These are phyloP conservation scores for Chloroceryle inda DNA, from an alignment of 2,797 vertebrate genomes.

Conservation along the genomic window DNA sequence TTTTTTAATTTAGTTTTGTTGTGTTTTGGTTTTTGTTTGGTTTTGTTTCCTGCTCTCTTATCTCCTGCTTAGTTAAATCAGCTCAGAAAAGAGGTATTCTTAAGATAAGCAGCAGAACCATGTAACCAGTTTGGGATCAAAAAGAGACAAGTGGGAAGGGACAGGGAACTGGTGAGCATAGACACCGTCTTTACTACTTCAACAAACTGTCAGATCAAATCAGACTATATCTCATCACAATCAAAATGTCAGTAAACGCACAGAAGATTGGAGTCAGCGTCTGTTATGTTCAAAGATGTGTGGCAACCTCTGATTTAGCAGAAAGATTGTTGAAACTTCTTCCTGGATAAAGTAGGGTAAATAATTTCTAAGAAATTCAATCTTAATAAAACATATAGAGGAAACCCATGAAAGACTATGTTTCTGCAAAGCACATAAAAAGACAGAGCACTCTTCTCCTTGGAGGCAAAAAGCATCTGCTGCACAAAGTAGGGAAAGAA, in stretches of 20 bases:
- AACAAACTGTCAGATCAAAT: background rate
- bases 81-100: background rate
- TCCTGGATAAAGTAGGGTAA: background rate
- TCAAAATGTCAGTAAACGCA: background rate
- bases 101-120: background rate
- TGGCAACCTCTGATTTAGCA: background rate
- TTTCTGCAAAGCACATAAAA: background rate
- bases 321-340: background rate
- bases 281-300: background rate
- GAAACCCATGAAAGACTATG: background rate
- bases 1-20: background rate
- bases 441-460: background rate
- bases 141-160: background rate
- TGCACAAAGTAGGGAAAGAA: background rate
- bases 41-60: background rate
- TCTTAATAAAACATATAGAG: background rate
- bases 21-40: background rate
- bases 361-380: background rate
- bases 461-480: background rate
- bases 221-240: background rate
- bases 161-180: background rate
- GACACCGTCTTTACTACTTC: background rate
- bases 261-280: rapidly evolving
- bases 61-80: background rate
- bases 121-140: background rate